Percentiles rank a stretch among this genome's conserved stretches.
phyloP scores from a whole-genome alignment of 2,888 invertebrate species.

The Gerris lacustris region DNA sequence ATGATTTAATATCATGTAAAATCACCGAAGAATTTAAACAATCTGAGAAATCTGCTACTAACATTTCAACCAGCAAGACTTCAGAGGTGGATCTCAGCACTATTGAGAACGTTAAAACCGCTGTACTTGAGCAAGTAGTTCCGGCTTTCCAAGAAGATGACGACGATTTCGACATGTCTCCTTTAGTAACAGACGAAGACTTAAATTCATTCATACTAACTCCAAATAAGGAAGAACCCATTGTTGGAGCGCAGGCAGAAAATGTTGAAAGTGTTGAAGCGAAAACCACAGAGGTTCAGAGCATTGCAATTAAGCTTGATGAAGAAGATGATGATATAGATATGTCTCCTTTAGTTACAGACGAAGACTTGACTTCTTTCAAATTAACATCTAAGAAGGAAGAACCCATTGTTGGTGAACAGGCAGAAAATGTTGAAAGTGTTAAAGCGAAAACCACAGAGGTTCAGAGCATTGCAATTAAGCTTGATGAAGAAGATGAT shows the following conservation, averaged over 20 bases:
- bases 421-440: constrained; percentile 11
- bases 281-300: not conserved
- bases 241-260: no score
- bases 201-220: no score
- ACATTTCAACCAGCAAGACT: no score
- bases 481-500: no score
- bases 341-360: not conserved
- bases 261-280: constrained; percentile 11
- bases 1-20: no score
- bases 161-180: not conserved
- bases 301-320: not conserved
- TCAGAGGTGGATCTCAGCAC: not conserved
- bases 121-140: not conserved
- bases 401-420: not conserved
- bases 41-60: no score
- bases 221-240: not conserved
- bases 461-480: no score
- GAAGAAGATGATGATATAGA: not conserved
- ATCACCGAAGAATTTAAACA: no score
- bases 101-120: not conserved
- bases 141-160: not conserved
- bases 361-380: no score
- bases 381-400: no score
- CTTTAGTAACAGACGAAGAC: not conserved
- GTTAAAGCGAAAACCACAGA: constrained; percentile 10